Evolutionary conservation across 2,113 vertebrate genomes (phyloP).

Genomic region (Manacus vitellinus): DNA sequence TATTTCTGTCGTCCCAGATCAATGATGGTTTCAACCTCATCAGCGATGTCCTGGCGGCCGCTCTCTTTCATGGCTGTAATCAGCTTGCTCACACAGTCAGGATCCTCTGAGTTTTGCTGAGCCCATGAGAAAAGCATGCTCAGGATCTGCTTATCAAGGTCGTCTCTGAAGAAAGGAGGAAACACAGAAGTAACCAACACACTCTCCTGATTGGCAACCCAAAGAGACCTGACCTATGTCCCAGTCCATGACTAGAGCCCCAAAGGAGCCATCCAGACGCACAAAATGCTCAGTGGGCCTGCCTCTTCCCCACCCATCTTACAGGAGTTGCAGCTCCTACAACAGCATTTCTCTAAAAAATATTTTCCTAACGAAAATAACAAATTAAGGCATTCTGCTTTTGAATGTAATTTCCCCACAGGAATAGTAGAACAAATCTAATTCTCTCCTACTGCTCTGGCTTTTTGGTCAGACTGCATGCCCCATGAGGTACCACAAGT

Average conservation of each 20-base stretch:
- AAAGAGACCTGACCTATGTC: not conserved
- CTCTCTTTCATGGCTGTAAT: constrained; percentile 84
- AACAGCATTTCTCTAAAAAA: not conserved
- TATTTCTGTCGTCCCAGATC: constrained; percentile 88
- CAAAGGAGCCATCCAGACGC: not conserved
- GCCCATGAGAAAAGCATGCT: constrained; percentile 95
- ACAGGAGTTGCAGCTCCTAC: not conserved
- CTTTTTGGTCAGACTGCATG: not conserved
- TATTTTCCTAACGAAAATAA: not conserved
- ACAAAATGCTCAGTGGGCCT: not conserved
- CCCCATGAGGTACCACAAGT: not conserved
- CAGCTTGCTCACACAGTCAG: constrained; percentile 78
- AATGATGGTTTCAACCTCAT: constrained; percentile 86
- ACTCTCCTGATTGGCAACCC: not conserved
- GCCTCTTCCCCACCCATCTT: not conserved
- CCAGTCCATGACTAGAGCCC: not conserved
- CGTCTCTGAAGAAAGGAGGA: constrained; percentile 73
- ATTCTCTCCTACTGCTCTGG: not conserved
- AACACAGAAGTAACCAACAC: not conserved
- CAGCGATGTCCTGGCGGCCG: constrained; percentile 85
- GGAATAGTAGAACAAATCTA: not conserved
- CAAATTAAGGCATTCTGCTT: not conserved
- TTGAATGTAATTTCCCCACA: not conserved
- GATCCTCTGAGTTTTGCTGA: constrained; percentile 73
- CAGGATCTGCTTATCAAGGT: constrained; percentile 84